Base-by-base conservation (phyloP, 2,797 vertebrate species). In the Peromyscus nudipes region DNA sequence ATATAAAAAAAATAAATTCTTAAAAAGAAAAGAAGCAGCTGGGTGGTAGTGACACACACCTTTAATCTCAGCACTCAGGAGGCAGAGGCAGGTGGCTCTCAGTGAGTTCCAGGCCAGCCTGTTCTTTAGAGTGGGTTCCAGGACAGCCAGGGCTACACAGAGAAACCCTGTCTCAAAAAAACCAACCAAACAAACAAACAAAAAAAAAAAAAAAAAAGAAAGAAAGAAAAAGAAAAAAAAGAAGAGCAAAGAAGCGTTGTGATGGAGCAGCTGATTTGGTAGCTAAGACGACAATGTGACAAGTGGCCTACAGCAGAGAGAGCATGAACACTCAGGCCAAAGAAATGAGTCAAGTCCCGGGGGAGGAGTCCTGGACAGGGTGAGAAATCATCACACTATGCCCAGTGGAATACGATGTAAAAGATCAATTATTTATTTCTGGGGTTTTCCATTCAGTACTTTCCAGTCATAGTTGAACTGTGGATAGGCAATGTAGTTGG, bases 41-140 rank as follows among this genome's bases (percentile, higher is more conserved):
- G 34, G 67, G 19, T 0, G 0, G 16, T 34, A 0, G 31, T 67
- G 65, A 13, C 34, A 12, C 65, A 67, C 1, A 2, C 65, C 6
- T 69, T 34, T 34, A 69, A 69, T 69, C 31, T 14, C 31, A 69
- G 14, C 31, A 69, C 31, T 16, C 31, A 2, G 31, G 31, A 2
- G 65, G n/a, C 69, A 71, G 29, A 67, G 69, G 3, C 9, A 37
- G 69, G 69, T 9, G 3, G 7, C 4, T 71, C 69, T 73, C 71
- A 11, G 9, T 40, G 37, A 73, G 21, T 73, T 73, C 4, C 1
- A 73, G 69, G 8, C n/a, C 69, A 37, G n/a, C n/a, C 37, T 40
- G 19, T 6, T 40, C 71, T 73, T 12, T 4, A 4, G 4, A 73
- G 37, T 23, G 10, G 0, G 37, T 73, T 37, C 71, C 10, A n/a